A percentile compares a stretch with the other conserved stretches of the same genome.
Conservation (phyloP, 2,888 invertebrate genomes). For the Malthinus seriepunctatus region DNA sequence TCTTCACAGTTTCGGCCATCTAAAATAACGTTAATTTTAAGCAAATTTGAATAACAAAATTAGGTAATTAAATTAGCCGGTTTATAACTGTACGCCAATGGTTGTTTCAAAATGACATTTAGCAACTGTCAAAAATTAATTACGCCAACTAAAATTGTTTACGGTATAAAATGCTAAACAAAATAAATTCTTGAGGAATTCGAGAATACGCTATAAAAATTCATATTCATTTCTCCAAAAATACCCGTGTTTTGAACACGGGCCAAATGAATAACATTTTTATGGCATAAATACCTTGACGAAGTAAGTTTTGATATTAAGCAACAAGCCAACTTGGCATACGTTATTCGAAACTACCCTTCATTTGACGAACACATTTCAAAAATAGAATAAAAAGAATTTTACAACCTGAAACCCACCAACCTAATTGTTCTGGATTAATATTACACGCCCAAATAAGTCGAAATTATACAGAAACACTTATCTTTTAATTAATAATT, state of each 20-base stretch:
- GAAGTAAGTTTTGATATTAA: conserved; percentile 27
- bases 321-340: conserved; percentile 6
- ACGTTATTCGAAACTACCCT: conserved; percentile 18
- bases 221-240: conserved; percentile 18
- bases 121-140: too few species aligned
- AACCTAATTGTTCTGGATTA: conserved; percentile 3
- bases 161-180: too few species aligned
- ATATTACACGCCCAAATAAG: conserved; percentile 3
- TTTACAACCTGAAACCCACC: not conserved
- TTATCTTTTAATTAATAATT: not conserved
- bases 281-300: conserved; percentile 30
- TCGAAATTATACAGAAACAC: not conserved
- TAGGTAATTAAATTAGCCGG: too few species aligned
- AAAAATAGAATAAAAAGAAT: conserved; percentile 2
- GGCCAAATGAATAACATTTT: conserved; percentile 28
- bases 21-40: conserved; percentile 32
- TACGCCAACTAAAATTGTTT: too few species aligned
- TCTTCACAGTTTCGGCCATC: conserved; percentile 56
- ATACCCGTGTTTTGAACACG: conserved; percentile 28
- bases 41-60: too few species aligned
- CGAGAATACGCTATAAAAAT: conserved; percentile 23
- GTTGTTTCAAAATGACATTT: too few species aligned
- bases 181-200: conserved; percentile 5
- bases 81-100: too few species aligned
- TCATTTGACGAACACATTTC: conserved; percentile 5